phyloP scores from a whole-genome alignment of 2,888 invertebrate genomes.

The Mythimna loreyi region DNA sequence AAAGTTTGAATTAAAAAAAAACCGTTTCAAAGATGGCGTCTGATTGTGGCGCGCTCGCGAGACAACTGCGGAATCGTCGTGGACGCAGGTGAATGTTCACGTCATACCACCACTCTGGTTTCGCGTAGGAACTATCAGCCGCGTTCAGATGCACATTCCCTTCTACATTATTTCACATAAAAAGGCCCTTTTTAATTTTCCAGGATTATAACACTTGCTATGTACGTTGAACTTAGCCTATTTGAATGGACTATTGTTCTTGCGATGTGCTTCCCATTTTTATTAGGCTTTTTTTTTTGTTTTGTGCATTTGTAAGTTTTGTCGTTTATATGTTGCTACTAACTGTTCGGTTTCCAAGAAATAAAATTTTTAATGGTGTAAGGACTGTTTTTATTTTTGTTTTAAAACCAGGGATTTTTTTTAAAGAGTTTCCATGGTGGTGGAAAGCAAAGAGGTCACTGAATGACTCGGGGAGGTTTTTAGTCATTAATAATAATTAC shows the following conservation, averaged over 20 bases:
- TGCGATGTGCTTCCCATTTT: conserved; percentile 77
- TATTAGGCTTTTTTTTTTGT: conserved; percentile 67
- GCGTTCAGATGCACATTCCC: conserved; percentile 74
- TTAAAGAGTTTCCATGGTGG: too few relatives aligned
- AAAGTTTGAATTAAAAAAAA: conserved; percentile 64
- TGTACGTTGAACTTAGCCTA: conserved; percentile 88
- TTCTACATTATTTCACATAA: conserved; percentile 67
- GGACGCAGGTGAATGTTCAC: conserved; percentile 87
- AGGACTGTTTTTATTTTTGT: too few relatives aligned
- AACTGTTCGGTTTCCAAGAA: conserved; percentile 29
- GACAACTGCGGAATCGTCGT: conserved; percentile 84
- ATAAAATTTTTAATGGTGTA: conserved; percentile 3
- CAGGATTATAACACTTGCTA: conserved; percentile 78
- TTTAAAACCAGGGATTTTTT: too few relatives aligned
- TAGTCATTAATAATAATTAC: too few relatives aligned
- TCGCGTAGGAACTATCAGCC: conserved; percentile 78
- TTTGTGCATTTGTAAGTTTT: conserved; percentile 59
- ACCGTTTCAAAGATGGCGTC: conserved; percentile 73
- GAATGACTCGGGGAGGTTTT: too few relatives aligned
- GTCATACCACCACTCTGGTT: conserved; percentile 85
- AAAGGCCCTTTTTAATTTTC: conserved; percentile 76
- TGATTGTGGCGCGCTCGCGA: conserved; percentile 71
- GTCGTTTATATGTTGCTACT: conserved; percentile 38
- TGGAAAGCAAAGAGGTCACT: too few relatives aligned
- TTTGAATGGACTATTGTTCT: conserved; percentile 81